Evolutionary conservation across 2,797 vertebrate species (phyloP).

Genomic region (Pogonophryne albipinna): DNA sequence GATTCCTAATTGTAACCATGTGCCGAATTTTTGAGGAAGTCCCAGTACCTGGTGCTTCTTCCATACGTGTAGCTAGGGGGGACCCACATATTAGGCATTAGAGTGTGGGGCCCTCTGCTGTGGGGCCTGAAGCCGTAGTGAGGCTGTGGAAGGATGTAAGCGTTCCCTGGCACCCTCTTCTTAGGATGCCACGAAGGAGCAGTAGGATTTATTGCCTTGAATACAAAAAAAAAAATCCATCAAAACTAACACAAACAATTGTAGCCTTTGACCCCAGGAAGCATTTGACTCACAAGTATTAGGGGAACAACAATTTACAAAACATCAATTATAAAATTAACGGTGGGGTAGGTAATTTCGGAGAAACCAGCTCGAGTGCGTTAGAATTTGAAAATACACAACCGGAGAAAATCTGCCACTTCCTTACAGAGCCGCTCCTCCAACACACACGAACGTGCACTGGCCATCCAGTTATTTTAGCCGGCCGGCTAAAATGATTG

Average conservation of each 20-base stretch:
- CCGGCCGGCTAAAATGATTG: too few relatives aligned
- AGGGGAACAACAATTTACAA: background rate
- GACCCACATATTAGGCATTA: slow-evolving; percentile 69
- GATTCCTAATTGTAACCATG: slow-evolving; percentile 67
- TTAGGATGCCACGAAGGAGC: slow-evolving; percentile 75
- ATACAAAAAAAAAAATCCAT: background rate
- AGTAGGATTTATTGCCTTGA: slow-evolving; percentile 71
- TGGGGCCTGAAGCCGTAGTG: slow-evolving; percentile 62
- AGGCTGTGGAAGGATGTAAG: slow-evolving; percentile 47
- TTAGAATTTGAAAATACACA: too few relatives aligned
- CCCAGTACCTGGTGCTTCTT: slow-evolving; percentile 68
- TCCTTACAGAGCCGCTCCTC: too few relatives aligned
- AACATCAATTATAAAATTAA: background rate
- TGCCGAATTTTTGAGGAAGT: slow-evolving; percentile 50
- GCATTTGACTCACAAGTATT: background rate
- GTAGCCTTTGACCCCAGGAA: background rate
- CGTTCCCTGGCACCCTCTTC: slow-evolving; percentile 56
- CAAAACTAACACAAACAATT: background rate
- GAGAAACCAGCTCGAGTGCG: too few relatives aligned
- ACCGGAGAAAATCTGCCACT: too few relatives aligned
- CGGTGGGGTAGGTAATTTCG: too few relatives aligned
- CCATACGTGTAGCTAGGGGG: slow-evolving; percentile 52
- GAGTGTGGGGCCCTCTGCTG: slow-evolving; percentile 51
- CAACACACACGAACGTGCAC: too few relatives aligned
- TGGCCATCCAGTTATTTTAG: too few relatives aligned